Conservation (phyloP, 2,888 invertebrate genomes). For the Pandemis heparana region DNA sequence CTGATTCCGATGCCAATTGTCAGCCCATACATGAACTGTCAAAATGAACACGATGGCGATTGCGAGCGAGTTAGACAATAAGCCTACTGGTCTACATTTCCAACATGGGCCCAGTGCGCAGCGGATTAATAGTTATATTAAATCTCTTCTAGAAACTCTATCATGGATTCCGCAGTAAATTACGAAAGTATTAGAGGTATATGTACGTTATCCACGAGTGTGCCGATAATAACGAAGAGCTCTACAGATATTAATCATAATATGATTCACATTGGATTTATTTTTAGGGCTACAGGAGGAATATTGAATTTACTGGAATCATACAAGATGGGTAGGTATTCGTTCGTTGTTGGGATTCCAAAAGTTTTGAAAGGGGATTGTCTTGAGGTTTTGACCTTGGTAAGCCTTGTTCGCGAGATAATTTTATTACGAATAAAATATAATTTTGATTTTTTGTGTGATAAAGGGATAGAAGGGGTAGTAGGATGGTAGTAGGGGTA, state of each 20-base stretch:
- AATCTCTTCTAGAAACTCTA: constrained; percentile 50
- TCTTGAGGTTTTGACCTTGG: not conserved
- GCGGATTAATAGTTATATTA: not conserved
- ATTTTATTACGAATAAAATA: too few species aligned
- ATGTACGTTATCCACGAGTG: constrained; percentile 56
- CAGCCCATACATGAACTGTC: too few species aligned
- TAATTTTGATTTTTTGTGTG: too few species aligned
- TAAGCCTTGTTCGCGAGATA: too few species aligned
- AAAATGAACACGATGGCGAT: too few species aligned
- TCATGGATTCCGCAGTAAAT: constrained; percentile 56
- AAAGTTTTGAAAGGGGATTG: not conserved
- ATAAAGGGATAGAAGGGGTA: too few species aligned
- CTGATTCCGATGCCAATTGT: too few species aligned
- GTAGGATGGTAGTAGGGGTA: too few species aligned
- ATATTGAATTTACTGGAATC: constrained; percentile 42
- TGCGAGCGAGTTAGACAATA: too few species aligned
- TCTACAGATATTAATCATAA: constrained; percentile 71
- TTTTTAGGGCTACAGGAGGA: constrained; percentile 50
- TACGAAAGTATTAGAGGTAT: constrained; percentile 59
- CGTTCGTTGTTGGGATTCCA: constrained; percentile 5
- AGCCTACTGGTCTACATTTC: too few species aligned
- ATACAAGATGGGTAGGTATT: constrained; percentile 17
- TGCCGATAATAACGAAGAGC: constrained; percentile 62
- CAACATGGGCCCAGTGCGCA: too few species aligned
- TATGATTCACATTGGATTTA: constrained; percentile 62